Conservation (phyloP, 2,797 vertebrate species). For the Betta splendens region DNA sequence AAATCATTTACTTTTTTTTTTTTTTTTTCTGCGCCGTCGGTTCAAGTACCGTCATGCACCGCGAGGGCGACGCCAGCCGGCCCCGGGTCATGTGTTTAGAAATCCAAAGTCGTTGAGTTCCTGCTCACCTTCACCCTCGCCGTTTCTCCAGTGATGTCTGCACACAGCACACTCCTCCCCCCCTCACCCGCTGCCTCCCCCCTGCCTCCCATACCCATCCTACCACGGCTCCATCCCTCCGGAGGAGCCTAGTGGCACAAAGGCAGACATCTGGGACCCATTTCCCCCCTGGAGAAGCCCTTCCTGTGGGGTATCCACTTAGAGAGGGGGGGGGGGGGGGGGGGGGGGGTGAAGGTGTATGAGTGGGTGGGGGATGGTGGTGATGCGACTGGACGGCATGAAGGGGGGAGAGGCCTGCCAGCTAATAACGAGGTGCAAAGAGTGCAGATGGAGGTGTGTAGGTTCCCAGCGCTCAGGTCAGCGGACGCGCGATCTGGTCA, state of each 20-base stretch:
- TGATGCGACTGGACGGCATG: conserved; percentile 34
- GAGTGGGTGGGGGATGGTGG: conserved; percentile 53
- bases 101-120: conserved; percentile 65
- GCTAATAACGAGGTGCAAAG: conserved; percentile 17
- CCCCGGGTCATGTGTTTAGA: conserved; percentile 66
- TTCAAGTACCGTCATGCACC: conserved; percentile 64
- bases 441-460: neutral
- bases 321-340: conserved; percentile 60
- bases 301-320: conserved; percentile 85
- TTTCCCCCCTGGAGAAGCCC: conserved; percentile 81
- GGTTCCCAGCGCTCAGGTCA: neutral
- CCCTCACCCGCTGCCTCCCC: conserved; percentile 2
- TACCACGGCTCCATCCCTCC: conserved; percentile 71
- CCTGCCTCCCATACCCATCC: conserved; percentile 53
- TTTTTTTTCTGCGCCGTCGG: too few species aligned
- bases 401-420: conserved; percentile 6
- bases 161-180: conserved; percentile 34
- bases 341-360: conserved; percentile 56
- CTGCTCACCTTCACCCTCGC: conserved; percentile 66
- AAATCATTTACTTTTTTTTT: conserved; percentile 34
- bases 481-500: conserved; percentile 5
- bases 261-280: conserved; percentile 82
- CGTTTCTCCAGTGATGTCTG: conserved; percentile 71
- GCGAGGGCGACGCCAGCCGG: conserved; percentile 53
- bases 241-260: conserved; percentile 76